Evolutionary conservation across 1,140 invertebrate genomes (phyloP).

Genomic region (Mycetomoellerius zeteki): DNA sequence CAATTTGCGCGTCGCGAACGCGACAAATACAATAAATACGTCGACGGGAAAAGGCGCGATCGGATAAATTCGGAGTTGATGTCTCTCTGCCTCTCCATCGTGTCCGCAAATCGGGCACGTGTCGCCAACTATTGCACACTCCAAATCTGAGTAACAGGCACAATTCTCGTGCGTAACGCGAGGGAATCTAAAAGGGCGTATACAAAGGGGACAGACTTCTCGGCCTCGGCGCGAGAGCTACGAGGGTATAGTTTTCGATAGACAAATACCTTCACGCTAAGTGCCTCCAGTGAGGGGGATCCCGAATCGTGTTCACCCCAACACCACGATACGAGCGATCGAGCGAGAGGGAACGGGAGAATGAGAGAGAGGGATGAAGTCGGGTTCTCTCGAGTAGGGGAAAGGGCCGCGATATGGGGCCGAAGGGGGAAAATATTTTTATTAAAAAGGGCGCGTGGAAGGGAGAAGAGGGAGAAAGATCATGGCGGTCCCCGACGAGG

Average conservation of each 20-base stretch:
- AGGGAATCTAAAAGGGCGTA: conserved; percentile 26
- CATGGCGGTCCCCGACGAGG: conserved; percentile 63
- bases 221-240: conserved; percentile 23
- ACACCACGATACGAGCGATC: conserved; percentile 38
- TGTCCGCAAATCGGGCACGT: conserved; percentile 9
- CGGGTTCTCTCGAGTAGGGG: conserved; percentile 29
- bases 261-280: conserved; percentile 75
- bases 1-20: not conserved
- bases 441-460: conserved; percentile 67
- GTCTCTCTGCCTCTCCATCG: not conserved
- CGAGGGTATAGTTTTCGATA: conserved; percentile 75
- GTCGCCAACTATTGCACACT: conserved; percentile 20
- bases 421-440: conserved; percentile 71
- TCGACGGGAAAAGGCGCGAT: not conserved
- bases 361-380: conserved; percentile 36
- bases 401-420: not conserved
- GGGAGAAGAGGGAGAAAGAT: conserved; percentile 48
- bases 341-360: not conserved
- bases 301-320: conserved; percentile 72
- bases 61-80: not conserved
- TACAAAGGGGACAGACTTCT: conserved; percentile 49
- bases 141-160: not conserved
- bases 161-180: conserved; percentile 8
- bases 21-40: not conserved
- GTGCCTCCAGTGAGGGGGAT: conserved; percentile 68